These are phyloP conservation scores for Limnephilus lunatus DNA, from an alignment of 2,888 invertebrate species.

Conservation along the genomic window DNA sequence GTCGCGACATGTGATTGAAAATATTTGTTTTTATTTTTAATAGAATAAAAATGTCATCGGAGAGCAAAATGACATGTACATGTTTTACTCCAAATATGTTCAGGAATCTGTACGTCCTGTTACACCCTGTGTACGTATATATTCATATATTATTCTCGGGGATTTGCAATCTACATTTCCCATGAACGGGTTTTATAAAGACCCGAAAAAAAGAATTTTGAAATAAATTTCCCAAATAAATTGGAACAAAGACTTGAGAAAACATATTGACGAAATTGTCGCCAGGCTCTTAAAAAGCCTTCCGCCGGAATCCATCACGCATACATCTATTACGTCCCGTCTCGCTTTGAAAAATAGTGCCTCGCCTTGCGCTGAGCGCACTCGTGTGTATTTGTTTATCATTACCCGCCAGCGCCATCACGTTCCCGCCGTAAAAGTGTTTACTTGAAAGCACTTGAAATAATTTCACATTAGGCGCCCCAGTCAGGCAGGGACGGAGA, in stretches of 20 bases:
- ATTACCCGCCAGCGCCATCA: constrained; percentile 55
- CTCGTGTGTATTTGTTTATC: constrained; percentile 60
- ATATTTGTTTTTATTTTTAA: too few species aligned
- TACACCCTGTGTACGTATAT: too few species aligned
- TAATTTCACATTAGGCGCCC: constrained; percentile 65
- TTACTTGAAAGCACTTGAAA: constrained; percentile 65
- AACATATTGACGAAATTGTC: constrained; percentile 3
- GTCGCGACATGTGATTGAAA: too few species aligned
- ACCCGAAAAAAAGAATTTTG: background rate
- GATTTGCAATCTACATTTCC: background rate
- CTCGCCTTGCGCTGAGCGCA: background rate
- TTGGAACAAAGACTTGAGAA: background rate
- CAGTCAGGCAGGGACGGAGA: constrained; percentile 58
- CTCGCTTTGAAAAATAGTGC: background rate
- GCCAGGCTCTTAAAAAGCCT: constrained; percentile 8
- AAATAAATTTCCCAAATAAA: background rate
- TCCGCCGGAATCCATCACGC: constrained; percentile 17
- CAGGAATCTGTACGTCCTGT: too few species aligned
- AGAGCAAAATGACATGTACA: too few species aligned
- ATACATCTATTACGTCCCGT: constrained; percentile 20
- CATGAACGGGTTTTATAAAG: background rate
- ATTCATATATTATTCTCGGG: background rate
- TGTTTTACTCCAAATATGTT: too few species aligned
- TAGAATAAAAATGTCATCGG: too few species aligned
- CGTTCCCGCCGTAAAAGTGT: constrained; percentile 64